A percentile compares a stretch with the other conserved stretches of the same genome.
Conservation (phyloP, 2,797 vertebrate species). For the Pangasius krempfi region DNA sequence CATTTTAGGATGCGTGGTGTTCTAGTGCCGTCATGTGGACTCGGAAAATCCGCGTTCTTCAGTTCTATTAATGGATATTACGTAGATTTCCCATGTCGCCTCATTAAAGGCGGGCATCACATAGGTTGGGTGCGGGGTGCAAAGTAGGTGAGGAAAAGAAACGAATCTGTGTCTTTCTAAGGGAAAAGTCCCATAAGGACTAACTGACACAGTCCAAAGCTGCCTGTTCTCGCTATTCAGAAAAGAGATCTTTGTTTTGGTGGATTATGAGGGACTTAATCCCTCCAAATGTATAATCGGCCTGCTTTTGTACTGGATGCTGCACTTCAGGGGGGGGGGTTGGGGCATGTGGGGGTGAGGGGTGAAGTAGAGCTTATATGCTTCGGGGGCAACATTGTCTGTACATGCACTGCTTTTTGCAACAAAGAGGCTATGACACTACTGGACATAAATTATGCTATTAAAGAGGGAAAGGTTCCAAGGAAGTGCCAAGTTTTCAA, state of each 20-base stretch:
- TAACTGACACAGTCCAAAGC: constrained; percentile 71
- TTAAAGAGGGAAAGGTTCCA: constrained; percentile 5
- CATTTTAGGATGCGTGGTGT: constrained; percentile 60
- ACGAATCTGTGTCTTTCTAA: constrained; percentile 65
- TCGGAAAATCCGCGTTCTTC: constrained; percentile 69
- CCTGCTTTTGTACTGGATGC: constrained; percentile 72
- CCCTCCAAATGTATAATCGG: constrained; percentile 76
- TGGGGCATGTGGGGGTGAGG: background rate
- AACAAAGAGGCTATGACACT: constrained; percentile 70
- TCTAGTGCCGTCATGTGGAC: constrained; percentile 67
- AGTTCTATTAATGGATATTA: constrained; percentile 76
- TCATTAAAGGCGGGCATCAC: constrained; percentile 63
- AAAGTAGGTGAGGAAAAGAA: constrained; percentile 58
- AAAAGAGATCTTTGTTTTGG: constrained; percentile 77
- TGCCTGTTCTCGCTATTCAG: constrained; percentile 68
- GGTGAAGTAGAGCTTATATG: constrained; percentile 59
- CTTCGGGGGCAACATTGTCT: constrained; percentile 66
- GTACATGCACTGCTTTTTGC: constrained; percentile 55
- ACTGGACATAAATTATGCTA: constrained; percentile 34
- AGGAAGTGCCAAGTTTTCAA: constrained; percentile 2
- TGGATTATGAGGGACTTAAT: constrained; percentile 73
- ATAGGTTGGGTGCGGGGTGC: constrained; percentile 29
- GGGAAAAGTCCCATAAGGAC: constrained; percentile 77
- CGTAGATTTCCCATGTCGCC: constrained; percentile 71
- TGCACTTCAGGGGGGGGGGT: constrained; percentile 47